Percentiles rank a stretch among this genome's conserved stretches.
Conservation (phyloP, 53 echinoderm and acorn worm species). For the Holothuria leucospilota region DNA sequence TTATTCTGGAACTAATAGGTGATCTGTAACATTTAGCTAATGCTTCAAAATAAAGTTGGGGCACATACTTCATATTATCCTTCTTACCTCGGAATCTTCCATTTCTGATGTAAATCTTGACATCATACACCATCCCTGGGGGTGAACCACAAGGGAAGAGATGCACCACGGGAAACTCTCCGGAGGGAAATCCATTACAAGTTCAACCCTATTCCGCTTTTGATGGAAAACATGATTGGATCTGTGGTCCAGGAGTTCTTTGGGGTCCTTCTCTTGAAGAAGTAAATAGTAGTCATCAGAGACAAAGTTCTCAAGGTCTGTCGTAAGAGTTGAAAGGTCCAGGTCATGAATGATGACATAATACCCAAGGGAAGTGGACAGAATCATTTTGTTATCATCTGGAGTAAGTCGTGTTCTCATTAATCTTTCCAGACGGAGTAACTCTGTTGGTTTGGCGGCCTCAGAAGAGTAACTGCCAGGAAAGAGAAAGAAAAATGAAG, state of each 20-base stretch:
- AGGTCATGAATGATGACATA: conserved; percentile 94
- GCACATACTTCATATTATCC: too few relatives aligned
- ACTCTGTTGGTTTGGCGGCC: conserved; percentile 69
- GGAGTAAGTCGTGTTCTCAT: conserved; percentile 94
- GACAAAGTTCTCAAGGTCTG: conserved; percentile 76
- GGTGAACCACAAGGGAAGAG: conserved; percentile 91
- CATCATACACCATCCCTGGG: conserved; percentile 97
- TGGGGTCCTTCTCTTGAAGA: conserved; percentile 50
- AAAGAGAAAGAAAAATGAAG: not conserved
- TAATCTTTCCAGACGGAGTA: conserved; percentile 80
- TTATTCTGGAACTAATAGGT: too few relatives aligned
- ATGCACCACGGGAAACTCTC: conserved; percentile 85
- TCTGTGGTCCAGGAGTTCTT: conserved; percentile 41
- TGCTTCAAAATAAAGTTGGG: too few relatives aligned
- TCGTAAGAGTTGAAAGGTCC: conserved; percentile 76
- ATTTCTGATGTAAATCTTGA: conserved; percentile 85
- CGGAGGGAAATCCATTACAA: conserved; percentile 89
- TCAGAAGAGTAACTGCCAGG: conserved; percentile 61
- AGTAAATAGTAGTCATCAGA: conserved; percentile 69
- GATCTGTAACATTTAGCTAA: too few relatives aligned
- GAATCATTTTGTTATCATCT: conserved; percentile 86
- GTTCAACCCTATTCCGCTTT: conserved; percentile 80
- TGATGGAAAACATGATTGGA: conserved; percentile 66
- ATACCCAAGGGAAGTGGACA: conserved; percentile 85
- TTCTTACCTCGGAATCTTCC: conserved; percentile 87